Conservation (phyloP, 2,797 vertebrate species). For the Cirrhinus molitorella region DNA sequence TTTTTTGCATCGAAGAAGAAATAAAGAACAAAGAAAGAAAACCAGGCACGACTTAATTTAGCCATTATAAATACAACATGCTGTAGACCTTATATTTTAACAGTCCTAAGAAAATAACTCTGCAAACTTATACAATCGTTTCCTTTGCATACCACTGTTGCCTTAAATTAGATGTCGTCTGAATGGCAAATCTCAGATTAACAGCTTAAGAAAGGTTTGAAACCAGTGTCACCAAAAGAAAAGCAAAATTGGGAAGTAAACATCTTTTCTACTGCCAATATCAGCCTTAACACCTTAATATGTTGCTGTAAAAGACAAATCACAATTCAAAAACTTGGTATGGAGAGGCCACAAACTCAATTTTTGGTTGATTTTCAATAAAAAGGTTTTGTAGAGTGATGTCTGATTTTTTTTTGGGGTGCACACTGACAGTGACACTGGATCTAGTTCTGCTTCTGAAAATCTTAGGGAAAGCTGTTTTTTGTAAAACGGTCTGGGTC, state of each 20-base stretch:
- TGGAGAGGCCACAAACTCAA: no score
- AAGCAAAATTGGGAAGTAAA: conserved; percentile 67
- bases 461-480: conserved; percentile 60
- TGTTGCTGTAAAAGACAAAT: conserved; percentile 58
- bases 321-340: neutral
- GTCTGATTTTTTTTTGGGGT: conserved; percentile 72
- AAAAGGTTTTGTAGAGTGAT: conserved; percentile 10
- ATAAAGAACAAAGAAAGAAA: conserved; percentile 68
- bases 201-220: conserved; percentile 69
- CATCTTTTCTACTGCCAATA: conserved; percentile 71
- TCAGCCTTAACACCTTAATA: conserved; percentile 56
- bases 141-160: conserved; percentile 70
- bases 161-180: conserved; percentile 64
- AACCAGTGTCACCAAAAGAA: conserved; percentile 75
- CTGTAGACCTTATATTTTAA: conserved; percentile 81
- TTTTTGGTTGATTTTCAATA: conserved; percentile 57
- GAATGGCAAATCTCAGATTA: conserved; percentile 61
- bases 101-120: conserved; percentile 76
- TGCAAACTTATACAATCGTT: conserved; percentile 69
- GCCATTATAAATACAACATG: conserved; percentile 85
- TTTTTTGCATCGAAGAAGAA: conserved; percentile 73
- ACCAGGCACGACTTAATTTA: conserved; percentile 85
- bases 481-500: conserved; percentile 57
- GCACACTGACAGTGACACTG: conserved; percentile 71
- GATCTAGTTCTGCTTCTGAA: conserved; percentile 52